Evolutionary conservation across 2,797 vertebrate genomes (phyloP).

Genomic region (Crax fasciolata): DNA sequence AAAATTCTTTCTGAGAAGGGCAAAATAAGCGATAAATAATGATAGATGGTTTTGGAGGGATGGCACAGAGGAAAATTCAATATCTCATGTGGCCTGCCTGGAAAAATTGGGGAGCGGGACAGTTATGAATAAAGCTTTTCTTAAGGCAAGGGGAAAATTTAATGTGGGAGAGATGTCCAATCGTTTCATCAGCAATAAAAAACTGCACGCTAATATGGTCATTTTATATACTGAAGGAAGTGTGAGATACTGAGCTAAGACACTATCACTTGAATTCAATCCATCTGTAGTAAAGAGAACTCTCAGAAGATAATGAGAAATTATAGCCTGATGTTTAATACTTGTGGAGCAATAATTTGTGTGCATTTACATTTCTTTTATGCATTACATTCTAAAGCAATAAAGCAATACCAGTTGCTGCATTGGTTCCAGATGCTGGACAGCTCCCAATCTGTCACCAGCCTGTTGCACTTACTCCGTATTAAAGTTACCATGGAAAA

Average conservation of each 20-base stretch:
- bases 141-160: background rate
- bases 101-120: background rate
- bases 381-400: background rate
- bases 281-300: background rate
- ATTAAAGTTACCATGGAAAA: background rate
- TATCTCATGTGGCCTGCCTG: background rate
- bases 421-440: background rate
- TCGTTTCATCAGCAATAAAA: background rate
- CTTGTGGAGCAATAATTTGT: background rate
- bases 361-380: background rate
- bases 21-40: conserved; percentile 6
- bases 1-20: background rate
- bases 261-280: background rate
- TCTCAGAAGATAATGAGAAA: background rate
- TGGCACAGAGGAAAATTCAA: background rate
- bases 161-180: rapidly evolving
- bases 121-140: background rate
- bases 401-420: background rate
- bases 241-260: background rate
- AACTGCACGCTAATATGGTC: background rate
- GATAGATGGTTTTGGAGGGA: background rate
- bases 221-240: background rate
- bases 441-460: background rate
- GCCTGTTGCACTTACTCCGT: background rate
- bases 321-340: background rate